phyloP scores from a whole-genome alignment of 2,113 vertebrate species.

The Lathamus discolor region DNA sequence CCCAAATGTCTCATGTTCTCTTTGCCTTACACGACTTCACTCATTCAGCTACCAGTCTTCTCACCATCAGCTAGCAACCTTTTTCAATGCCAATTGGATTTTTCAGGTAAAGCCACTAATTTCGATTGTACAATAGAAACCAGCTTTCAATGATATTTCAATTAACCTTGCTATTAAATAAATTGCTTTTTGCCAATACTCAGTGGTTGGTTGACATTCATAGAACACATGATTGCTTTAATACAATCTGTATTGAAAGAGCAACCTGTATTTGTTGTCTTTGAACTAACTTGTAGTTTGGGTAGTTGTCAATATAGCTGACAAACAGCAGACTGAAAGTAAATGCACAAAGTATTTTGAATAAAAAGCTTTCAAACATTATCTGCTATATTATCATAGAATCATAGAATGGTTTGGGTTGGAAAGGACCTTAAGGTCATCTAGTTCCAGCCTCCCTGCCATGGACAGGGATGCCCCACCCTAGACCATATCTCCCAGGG shows the following conservation, averaged over 20 bases:
- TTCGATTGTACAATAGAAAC: slow-evolving; percentile 52
- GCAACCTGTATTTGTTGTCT: slow-evolving; percentile 19
- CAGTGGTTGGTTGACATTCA: slow-evolving; percentile 51
- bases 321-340: background rate
- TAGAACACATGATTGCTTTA: slow-evolving; percentile 42
- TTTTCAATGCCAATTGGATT: slow-evolving; percentile 67
- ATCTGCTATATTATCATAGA: background rate
- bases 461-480: background rate
- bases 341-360: background rate
- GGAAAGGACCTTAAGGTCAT: background rate
- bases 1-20: background rate
- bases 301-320: background rate
- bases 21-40: background rate
- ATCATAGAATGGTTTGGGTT: background rate
- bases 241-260: slow-evolving; percentile 60
- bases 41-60: background rate
- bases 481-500: background rate
- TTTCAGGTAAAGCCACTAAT: slow-evolving; percentile 55
- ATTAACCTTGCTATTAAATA: slow-evolving; percentile 70
- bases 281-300: background rate
- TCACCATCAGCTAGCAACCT: slow-evolving; percentile 39
- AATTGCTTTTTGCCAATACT: slow-evolving; percentile 66
- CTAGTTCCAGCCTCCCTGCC: background rate
- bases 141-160: slow-evolving; percentile 67
- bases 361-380: background rate